Percentiles rank a stretch among this genome's conserved stretches.
Evolutionary conservation across 2,797 vertebrate species (phyloP).

Genomic region (Artibeus jamaicensis): DNA sequence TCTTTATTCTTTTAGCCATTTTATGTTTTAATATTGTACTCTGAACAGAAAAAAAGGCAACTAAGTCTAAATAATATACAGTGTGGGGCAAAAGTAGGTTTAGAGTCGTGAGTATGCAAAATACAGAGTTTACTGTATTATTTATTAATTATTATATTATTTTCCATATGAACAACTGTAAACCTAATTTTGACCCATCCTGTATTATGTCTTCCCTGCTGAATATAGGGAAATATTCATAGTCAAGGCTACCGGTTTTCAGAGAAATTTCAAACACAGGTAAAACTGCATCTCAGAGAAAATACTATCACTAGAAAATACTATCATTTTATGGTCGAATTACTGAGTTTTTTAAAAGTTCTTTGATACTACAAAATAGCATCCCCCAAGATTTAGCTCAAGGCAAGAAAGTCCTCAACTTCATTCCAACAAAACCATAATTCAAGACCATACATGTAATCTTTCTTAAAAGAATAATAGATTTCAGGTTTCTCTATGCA

Average conservation of each 20-base stretch:
- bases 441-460: not conserved
- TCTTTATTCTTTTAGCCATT: slow-evolving; percentile 22
- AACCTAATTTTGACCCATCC: not conserved
- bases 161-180: not conserved
- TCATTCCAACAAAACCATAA: not conserved
- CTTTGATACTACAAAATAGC: slow-evolving; percentile 13
- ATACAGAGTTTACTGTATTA: not conserved
- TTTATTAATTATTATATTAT: not conserved
- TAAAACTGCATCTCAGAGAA: not conserved
- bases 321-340: not conserved
- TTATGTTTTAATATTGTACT: not conserved
- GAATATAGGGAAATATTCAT: not conserved
- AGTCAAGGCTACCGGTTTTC: not conserved
- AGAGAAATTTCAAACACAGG: slow-evolving; percentile 33
- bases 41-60: not conserved
- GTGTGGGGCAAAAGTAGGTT: not conserved
- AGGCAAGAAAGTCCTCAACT: not conserved
- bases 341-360: not conserved
- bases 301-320: not conserved
- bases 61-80: not conserved
- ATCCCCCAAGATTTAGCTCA: not conserved
- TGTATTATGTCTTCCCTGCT: not conserved
- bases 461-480: not conserved
- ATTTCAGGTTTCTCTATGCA: not conserved
- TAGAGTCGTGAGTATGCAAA: not conserved